Base-by-base conservation (phyloP, 2,888 invertebrate species). In the Druceiella hillmani region DNA sequence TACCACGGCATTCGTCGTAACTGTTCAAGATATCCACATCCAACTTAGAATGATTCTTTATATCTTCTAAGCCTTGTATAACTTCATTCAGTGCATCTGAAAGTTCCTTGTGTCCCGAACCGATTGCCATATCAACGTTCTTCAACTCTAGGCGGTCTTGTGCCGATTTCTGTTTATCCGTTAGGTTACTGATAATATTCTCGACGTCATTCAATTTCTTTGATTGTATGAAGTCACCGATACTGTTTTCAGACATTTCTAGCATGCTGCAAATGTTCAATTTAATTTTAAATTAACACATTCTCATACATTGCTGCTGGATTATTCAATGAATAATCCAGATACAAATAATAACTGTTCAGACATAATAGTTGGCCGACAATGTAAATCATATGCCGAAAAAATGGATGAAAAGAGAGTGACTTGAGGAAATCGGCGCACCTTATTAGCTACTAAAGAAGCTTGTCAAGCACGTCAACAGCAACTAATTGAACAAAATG, bases 51-150 rank as follows among this genome's bases (percentile, higher is more conserved):
- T 65, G 61, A 12, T 55, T 62, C 45, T 65, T 67, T 0, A 72
- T 66, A 10, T 62, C 52, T 15, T 62, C 62, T 2, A 72, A 45
- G 0, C 66, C 66, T 0, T 61, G 56, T 0, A 68, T 58, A 1
- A 69, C 64, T 27, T 70, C 67, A 1, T 58, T 62, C 0, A 72
- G 65, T 0, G 68, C 66, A 1, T 69, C 64, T 2, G 69, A 31
- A 0, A 72, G 43, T 36, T 69, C 63, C 28, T 61, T 56, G 35
- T 67, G 67, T 0, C 69, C 68, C 0, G 55, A 58, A 13, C 59
- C 48, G 33, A 59, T 67, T 1, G 70, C 71, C 32, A 70, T 63
- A 17, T 69, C 64, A 0, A 71, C 55, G 6, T 67, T 64, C 36
- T 60, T 64, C 0, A 61, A 57, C 15, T 61, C 54, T 1, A 71